Conservation (phyloP, 2,888 invertebrate species). For the Ectemnius cavifrons region DNA sequence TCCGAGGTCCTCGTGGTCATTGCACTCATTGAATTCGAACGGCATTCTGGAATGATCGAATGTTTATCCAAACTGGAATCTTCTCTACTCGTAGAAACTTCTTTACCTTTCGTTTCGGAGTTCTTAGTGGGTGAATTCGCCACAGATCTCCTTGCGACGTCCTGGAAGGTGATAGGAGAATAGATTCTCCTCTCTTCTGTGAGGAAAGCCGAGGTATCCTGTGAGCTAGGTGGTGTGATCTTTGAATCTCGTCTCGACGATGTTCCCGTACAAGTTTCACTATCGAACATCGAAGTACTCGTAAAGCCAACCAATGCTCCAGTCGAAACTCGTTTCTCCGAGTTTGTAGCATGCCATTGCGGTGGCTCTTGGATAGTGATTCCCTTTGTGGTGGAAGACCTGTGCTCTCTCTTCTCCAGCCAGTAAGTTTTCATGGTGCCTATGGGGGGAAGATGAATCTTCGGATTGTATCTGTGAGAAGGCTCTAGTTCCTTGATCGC, state of each 20-base stretch:
- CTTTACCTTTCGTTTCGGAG: slow-evolving; percentile 72
- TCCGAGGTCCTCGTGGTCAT: slow-evolving; percentile 77
- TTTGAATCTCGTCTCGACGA: slow-evolving; percentile 56
- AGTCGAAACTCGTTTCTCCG: slow-evolving; percentile 72
- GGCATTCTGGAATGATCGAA: slow-evolving; percentile 78
- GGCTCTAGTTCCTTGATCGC: not conserved
- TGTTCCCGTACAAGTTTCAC: slow-evolving; percentile 42
- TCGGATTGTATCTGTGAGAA: not conserved
- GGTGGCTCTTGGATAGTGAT: slow-evolving; percentile 69
- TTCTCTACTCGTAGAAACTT: too few species aligned
- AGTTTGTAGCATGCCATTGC: slow-evolving; percentile 75
- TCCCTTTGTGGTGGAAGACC: slow-evolving; percentile 79
- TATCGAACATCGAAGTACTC: slow-evolving; percentile 35
- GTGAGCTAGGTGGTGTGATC: slow-evolving; percentile 60
- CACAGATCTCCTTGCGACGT: slow-evolving; percentile 88
- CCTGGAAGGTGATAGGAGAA: slow-evolving; percentile 91
- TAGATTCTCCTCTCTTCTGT: slow-evolving; percentile 86
- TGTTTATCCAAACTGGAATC: not conserved
- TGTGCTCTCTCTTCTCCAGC: slow-evolving; percentile 86
- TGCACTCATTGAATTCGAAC: slow-evolving; percentile 85
- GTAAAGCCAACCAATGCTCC: slow-evolving; percentile 30
- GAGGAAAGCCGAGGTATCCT: slow-evolving; percentile 65
- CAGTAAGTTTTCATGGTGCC: slow-evolving; percentile 94
- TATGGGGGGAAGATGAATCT: slow-evolving; percentile 68
- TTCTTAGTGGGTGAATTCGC: slow-evolving; percentile 86